Conservation (phyloP, 2,888 invertebrate species). For the Drosophila subsilvestris region DNA sequence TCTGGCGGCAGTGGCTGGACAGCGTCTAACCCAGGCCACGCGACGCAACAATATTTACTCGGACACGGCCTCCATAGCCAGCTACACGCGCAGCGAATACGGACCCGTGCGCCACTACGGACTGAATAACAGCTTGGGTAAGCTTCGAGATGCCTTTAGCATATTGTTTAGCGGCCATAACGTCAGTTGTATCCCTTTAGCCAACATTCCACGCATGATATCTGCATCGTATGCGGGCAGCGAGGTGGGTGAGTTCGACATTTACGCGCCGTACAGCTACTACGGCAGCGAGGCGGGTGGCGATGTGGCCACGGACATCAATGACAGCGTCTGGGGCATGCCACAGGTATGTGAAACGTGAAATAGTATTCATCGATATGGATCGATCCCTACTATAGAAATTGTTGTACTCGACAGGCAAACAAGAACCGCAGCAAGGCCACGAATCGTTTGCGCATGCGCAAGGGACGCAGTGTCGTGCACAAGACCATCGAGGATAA, state of each 20-base stretch:
- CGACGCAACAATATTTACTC: constrained; percentile 76
- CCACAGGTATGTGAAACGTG: constrained; percentile 78
- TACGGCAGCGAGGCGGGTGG: constrained; percentile 86
- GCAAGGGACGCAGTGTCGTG: constrained; percentile 92
- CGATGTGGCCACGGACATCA: constrained; percentile 83
- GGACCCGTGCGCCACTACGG: constrained; percentile 81
- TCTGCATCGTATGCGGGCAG: constrained; percentile 93
- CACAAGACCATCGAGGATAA: constrained; percentile 95
- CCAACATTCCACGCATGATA: constrained; percentile 86
- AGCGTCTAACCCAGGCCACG: constrained; percentile 58
- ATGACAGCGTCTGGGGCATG: constrained; percentile 84
- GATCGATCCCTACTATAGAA: no score
- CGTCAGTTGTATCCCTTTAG: constrained; percentile 48
- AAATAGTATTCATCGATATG: no score
- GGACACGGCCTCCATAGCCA: constrained; percentile 79
- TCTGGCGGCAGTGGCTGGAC: constrained; percentile 60
- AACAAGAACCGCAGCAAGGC: constrained; percentile 82
- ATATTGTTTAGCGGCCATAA: background rate
- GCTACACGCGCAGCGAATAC: constrained; percentile 83
- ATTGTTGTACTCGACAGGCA: constrained; percentile 52
- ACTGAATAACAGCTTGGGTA: constrained; percentile 83
- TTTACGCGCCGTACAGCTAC: constrained; percentile 92
- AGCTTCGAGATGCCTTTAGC: constrained; percentile 5
- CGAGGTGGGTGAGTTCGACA: constrained; percentile 92
- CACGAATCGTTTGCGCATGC: constrained; percentile 89